phyloP scores from a whole-genome alignment of 35 echinoderm and acorn worm species.

The Apostichopus parvimensis region DNA sequence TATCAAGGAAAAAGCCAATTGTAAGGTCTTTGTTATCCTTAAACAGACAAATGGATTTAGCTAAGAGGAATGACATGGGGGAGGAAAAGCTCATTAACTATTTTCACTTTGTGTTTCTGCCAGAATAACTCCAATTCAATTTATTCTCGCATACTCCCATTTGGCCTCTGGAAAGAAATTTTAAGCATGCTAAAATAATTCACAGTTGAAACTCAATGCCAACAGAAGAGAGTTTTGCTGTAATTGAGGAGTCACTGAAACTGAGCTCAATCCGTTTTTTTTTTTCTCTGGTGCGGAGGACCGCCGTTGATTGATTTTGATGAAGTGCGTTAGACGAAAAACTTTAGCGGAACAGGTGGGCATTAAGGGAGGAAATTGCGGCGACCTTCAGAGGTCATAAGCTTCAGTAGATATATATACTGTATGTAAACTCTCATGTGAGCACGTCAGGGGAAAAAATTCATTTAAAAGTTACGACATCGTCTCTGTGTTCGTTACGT shows the following conservation, averaged over 20 bases:
- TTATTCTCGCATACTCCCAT: not conserved
- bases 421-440: too few species aligned
- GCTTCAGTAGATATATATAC: not conserved
- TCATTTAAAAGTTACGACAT: too few species aligned
- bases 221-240: not conserved
- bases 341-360: not conserved
- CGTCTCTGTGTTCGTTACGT: too few species aligned
- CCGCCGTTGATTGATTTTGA: not conserved
- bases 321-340: not conserved
- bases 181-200: constrained; percentile 5
- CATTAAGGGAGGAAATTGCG: not conserved
- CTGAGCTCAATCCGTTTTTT: not conserved
- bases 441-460: too few species aligned
- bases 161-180: not conserved
- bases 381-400: not conserved
- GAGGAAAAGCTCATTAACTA: constrained; percentile 4
- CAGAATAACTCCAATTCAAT: not conserved
- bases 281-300: not conserved
- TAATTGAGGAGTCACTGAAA: not conserved
- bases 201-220: not conserved
- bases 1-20: not conserved
- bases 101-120: not conserved
- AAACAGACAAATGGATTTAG: not conserved
- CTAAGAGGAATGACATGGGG: not conserved
- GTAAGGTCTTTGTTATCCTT: not conserved